Evolutionary conservation across 2,113 vertebrate species (phyloP).

Genomic region (Blennius ocellaris): DNA sequence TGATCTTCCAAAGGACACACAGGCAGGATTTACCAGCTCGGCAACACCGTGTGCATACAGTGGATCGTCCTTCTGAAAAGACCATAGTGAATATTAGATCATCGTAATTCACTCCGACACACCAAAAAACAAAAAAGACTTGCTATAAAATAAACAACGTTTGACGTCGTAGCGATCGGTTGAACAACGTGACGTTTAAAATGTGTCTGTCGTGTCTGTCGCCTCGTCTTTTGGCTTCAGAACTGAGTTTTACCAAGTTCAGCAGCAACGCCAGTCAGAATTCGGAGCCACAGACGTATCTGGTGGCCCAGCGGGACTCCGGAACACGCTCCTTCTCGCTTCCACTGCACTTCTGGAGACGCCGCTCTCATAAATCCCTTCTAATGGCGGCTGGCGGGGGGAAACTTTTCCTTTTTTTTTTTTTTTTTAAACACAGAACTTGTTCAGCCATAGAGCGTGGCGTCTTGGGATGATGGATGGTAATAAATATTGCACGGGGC

Average conservation of each 20-base stretch:
- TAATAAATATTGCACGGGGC: conserved; percentile 80
- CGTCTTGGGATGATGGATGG: conserved; percentile 73
- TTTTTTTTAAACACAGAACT: conserved; percentile 74
- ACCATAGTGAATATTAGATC: conserved; percentile 51
- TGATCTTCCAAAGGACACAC: conserved; percentile 40
- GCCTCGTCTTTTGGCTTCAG: too few species aligned
- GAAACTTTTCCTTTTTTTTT: too few species aligned
- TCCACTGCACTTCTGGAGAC: conserved; percentile 59
- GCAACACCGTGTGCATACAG: conserved; percentile 43
- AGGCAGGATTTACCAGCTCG: conserved; percentile 46
- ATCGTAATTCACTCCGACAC: conserved; percentile 14
- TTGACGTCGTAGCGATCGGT: too few species aligned
- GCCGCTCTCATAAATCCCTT: conserved; percentile 71
- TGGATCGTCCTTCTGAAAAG: conserved; percentile 58
- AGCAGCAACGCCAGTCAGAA: conserved; percentile 28
- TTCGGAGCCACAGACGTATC: conserved; percentile 56
- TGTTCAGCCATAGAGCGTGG: conserved; percentile 62
- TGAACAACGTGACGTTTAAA: not conserved
- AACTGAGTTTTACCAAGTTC: conserved; percentile 1
- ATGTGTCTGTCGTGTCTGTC: not conserved
- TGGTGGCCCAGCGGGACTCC: conserved; percentile 56
- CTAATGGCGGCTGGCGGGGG: conserved; percentile 70
- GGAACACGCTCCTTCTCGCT: conserved; percentile 61
- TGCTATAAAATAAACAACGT: conserved; percentile 14
- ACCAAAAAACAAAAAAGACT: conserved; percentile 2